These are phyloP conservation scores for Alectura lathami DNA, from an alignment of 2,113 vertebrate species.

Conservation along the genomic window DNA sequence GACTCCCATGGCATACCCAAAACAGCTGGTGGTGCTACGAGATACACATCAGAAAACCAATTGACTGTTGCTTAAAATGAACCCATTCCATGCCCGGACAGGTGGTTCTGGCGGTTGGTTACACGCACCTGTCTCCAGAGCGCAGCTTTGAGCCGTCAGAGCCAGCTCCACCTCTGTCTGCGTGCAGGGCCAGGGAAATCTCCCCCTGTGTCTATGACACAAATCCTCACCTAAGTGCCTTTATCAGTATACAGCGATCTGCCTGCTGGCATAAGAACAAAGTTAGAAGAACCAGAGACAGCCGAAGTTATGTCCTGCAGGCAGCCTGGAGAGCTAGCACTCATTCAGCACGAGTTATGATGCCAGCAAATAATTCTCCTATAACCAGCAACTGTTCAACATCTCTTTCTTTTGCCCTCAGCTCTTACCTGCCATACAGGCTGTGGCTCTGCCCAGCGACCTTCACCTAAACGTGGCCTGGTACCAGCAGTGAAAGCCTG, in stretches of 20 bases:
- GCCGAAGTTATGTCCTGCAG: background rate
- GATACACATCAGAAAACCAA: accelerated
- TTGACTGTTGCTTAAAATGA: accelerated
- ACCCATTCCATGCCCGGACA: too few species aligned
- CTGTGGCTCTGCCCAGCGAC: background rate
- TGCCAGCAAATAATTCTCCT: background rate
- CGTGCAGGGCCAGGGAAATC: background rate
- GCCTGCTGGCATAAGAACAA: accelerated
- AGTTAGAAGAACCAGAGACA: too few species aligned
- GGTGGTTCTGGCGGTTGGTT: accelerated
- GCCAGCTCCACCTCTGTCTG: background rate
- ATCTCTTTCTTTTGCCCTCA: background rate
- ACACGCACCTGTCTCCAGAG: background rate
- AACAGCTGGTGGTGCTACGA: background rate
- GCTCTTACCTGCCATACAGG: background rate
- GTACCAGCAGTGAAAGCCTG: background rate
- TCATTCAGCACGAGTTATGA: background rate
- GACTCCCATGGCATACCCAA: background rate
- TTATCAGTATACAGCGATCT: accelerated
- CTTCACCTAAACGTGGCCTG: background rate
- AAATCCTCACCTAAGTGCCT: background rate
- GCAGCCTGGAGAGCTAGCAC: background rate
- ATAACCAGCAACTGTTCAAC: accelerated
- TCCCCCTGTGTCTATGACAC: accelerated
- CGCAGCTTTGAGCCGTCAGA: background rate